phyloP scores from a whole-genome alignment of 1,140 invertebrate species.

The Papilio helenus region DNA sequence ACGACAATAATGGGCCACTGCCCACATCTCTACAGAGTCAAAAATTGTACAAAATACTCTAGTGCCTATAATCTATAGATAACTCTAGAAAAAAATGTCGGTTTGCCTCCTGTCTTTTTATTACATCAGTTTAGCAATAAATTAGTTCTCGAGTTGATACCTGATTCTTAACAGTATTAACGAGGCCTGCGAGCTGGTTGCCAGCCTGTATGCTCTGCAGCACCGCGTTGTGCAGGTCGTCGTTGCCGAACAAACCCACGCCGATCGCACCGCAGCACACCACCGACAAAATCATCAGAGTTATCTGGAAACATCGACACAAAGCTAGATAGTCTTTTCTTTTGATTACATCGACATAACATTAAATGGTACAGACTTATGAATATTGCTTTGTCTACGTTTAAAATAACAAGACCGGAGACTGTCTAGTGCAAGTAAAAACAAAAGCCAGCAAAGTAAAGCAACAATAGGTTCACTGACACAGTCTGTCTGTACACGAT shows the following conservation, averaged over 20 bases:
- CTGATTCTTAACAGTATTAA: constrained; percentile 90
- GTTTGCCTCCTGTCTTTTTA: too few relatives aligned
- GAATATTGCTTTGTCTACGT: constrained; percentile 10
- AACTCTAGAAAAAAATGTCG: too few relatives aligned
- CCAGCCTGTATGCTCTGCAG: constrained; percentile 90
- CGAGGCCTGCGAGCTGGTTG: constrained; percentile 89
- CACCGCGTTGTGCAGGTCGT: constrained; percentile 95
- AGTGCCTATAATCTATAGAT: too few relatives aligned
- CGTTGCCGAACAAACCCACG: constrained; percentile 95
- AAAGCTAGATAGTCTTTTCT: background rate
- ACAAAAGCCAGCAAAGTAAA: constrained; percentile 18
- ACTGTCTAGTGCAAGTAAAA: constrained; percentile 8
- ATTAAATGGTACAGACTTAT: background rate
- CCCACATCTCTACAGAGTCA: too few relatives aligned
- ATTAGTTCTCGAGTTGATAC: constrained; percentile 64
- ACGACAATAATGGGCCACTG: too few relatives aligned
- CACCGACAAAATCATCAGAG: constrained; percentile 92
- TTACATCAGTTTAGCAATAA: too few relatives aligned
- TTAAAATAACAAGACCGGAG: constrained; percentile 6
- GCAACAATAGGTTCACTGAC: constrained; percentile 33
- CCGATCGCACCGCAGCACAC: constrained; percentile 91
- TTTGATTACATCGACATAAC: background rate
- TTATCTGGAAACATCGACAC: constrained; percentile 69
- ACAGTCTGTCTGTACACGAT: constrained; percentile 13
- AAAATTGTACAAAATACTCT: too few relatives aligned